Evolutionary conservation across 2,888 invertebrate genomes (phyloP).

Genomic region (Caenorhabditis plicata): DNA sequence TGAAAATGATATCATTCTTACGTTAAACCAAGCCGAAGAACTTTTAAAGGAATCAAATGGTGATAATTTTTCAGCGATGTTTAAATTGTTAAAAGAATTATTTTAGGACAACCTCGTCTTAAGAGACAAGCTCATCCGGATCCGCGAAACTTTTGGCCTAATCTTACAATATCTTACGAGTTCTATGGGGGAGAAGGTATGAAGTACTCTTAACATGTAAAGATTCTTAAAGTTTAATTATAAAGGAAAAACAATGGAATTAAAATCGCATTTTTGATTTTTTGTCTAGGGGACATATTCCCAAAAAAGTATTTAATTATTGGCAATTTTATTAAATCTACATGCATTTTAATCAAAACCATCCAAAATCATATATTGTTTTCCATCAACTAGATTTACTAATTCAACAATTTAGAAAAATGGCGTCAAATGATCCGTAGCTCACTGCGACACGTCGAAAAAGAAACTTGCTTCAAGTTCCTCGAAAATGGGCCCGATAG

Average conservation of each 20-base stretch:
- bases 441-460: conserved; percentile 54
- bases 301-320: too few relatives aligned
- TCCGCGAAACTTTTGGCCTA: conserved; percentile 49
- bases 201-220: neutral
- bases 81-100: neutral
- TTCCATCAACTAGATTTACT: neutral
- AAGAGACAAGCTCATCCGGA: conserved; percentile 55
- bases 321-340: too few relatives aligned
- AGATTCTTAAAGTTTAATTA: too few relatives aligned
- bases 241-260: too few relatives aligned
- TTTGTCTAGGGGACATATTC: too few relatives aligned
- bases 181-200: conserved; percentile 38
- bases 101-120: conserved; percentile 17
- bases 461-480: conserved; percentile 58
- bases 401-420: conserved; percentile 28
- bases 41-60: conserved; percentile 48
- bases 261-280: too few relatives aligned
- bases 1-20: conserved; percentile 61
- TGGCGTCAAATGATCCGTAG: conserved; percentile 53
- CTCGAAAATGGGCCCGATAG: conserved; percentile 49
- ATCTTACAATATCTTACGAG: conserved; percentile 48
- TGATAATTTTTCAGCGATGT: neutral
- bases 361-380: neutral
- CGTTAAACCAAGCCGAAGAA: conserved; percentile 54
- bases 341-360: too few relatives aligned